phyloP scores from a whole-genome alignment of 2,797 vertebrate genomes.

The Monodelphis domestica region DNA sequence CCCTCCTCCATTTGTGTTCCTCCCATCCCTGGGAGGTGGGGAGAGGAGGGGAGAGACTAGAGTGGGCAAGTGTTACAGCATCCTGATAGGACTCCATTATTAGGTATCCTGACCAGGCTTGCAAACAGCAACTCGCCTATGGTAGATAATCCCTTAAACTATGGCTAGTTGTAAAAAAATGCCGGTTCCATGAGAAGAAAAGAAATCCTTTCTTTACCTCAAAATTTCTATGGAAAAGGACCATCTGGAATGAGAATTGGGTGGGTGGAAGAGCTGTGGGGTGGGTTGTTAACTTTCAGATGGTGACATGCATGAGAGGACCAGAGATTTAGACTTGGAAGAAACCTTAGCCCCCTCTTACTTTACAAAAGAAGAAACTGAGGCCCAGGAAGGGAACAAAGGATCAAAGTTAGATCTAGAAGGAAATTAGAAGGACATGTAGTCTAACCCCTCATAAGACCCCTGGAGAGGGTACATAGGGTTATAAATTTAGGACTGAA shows the following conservation, averaged over 20 bases:
- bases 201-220: background rate
- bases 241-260: slow-evolving; percentile 27
- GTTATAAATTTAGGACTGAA: background rate
- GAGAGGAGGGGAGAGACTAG: background rate
- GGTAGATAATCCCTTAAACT: slow-evolving; percentile 54
- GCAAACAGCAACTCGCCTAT: slow-evolving; percentile 73
- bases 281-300: slow-evolving; percentile 49
- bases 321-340: background rate
- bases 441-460: background rate
- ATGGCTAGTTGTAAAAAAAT: slow-evolving; percentile 44
- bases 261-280: slow-evolving; percentile 48
- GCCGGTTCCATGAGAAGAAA: slow-evolving; percentile 10
- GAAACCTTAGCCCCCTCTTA: background rate
- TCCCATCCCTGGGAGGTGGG: slow-evolving; percentile 55
- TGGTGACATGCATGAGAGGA: background rate
- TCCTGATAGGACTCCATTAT: slow-evolving; percentile 78
- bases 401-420: background rate
- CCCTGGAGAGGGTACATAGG: background rate
- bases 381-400: background rate
- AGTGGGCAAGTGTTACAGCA: slow-evolving; percentile 74
- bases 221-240: slow-evolving; percentile 35
- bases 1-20: background rate
- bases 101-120: slow-evolving; percentile 78
- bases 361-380: background rate
- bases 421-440: background rate